phyloP scores from a whole-genome alignment of 1,140 invertebrate genomes.

The Phymastichus coffea region DNA sequence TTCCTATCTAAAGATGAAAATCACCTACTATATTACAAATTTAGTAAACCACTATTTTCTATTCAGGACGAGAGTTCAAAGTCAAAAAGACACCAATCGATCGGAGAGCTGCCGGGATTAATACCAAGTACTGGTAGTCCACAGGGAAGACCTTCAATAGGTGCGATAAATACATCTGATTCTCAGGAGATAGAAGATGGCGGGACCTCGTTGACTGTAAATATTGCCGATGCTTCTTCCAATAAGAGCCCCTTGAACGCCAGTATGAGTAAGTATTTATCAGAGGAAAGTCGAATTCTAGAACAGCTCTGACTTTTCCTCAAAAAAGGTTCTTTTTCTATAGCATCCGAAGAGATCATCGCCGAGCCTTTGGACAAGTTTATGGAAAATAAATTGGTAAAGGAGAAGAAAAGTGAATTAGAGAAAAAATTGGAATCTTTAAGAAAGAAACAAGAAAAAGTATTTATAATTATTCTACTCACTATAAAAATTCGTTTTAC shows the following conservation, averaged over 20 bases:
- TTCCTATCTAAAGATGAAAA: too few species aligned
- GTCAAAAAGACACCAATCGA: constrained; percentile 47
- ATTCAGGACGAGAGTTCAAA: constrained; percentile 42
- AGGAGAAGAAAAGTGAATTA: constrained; percentile 78
- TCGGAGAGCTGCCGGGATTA: constrained; percentile 40
- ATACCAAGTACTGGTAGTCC: constrained; percentile 37
- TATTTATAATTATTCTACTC: constrained; percentile 32
- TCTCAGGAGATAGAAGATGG: constrained; percentile 47
- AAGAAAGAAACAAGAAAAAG: constrained; percentile 84
- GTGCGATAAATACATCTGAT: constrained; percentile 43
- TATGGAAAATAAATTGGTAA: constrained; percentile 77
- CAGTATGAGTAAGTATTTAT: constrained; percentile 41
- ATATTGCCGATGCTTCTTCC: constrained; percentile 37
- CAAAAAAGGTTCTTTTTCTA: constrained; percentile 25
- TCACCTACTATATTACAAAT: too few species aligned
- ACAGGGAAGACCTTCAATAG: constrained; percentile 47
- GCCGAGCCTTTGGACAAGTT: constrained; percentile 80
- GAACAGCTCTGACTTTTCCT: too few species aligned
- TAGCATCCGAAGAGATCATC: constrained; percentile 61
- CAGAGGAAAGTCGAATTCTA: not conserved
- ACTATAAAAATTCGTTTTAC: not conserved
- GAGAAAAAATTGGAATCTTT: constrained; percentile 85
- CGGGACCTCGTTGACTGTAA: constrained; percentile 30
- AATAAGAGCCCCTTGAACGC: constrained; percentile 49
- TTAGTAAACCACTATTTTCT: too few species aligned